These are phyloP conservation scores for Pardalotus punctatus DNA, from an alignment of 2,113 vertebrate species.

Conservation along the genomic window DNA sequence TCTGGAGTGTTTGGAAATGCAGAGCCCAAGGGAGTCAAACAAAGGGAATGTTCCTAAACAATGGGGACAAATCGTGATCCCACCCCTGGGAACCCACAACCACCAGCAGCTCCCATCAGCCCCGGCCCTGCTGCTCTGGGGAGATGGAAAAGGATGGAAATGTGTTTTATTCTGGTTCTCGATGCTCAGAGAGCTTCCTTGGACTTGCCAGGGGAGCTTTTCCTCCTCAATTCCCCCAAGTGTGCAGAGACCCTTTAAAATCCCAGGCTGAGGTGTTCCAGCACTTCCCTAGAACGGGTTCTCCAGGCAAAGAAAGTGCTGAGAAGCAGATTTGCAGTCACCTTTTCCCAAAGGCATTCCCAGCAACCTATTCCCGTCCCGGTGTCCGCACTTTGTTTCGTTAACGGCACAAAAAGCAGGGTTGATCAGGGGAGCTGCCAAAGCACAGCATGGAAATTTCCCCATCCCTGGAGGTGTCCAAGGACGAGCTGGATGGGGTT, in stretches of 20 bases:
- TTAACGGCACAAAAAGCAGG: neutral
- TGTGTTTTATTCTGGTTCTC: neutral
- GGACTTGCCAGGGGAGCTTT: neutral
- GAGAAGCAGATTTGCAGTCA: neutral
- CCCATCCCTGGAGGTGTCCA: neutral
- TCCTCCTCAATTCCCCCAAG: neutral
- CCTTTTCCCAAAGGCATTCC: neutral
- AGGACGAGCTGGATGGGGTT: neutral
- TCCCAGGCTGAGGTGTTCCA: neutral
- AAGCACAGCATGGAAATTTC: neutral
- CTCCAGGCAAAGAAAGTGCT: neutral
- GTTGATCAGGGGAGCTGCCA: neutral
- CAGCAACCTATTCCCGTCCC: neutral
- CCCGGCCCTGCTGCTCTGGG: neutral
- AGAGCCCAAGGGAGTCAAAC: neutral
- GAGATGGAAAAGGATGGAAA: neutral
- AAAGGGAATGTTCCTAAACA: constrained; percentile 11
- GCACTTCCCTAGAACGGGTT: neutral
- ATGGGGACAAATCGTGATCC: constrained; percentile 19
- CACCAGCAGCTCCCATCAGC: neutral
- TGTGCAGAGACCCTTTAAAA: neutral
- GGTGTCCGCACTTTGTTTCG: neutral
- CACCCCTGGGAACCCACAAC: neutral
- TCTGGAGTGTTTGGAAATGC: neutral
- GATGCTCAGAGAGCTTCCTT: neutral